A percentile compares a stretch with the other conserved stretches of the same genome.
Evolutionary conservation across 2,888 invertebrate species (phyloP).

Genomic region (Zygothrica quintamaculata): DNA sequence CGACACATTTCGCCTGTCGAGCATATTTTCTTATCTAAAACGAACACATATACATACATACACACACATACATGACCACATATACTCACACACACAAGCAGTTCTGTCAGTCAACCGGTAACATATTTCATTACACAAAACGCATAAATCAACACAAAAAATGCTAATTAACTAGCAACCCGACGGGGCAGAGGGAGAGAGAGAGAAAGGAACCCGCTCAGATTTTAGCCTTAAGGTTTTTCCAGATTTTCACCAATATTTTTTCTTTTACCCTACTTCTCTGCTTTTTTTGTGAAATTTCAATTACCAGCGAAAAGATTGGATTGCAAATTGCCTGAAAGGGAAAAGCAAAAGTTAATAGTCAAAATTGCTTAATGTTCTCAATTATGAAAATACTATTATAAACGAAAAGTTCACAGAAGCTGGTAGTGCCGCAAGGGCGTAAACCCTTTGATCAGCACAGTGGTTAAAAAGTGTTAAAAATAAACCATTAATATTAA

Average conservation of each 20-base stretch:
- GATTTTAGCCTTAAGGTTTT: slow-evolving; percentile 25
- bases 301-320: slow-evolving; percentile 19
- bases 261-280: too few species aligned
- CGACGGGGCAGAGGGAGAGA: slow-evolving; percentile 5
- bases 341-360: slow-evolving; percentile 53
- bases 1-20: slow-evolving; percentile 58
- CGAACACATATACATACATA: slow-evolving; percentile 29
- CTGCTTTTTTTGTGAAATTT: slow-evolving; percentile 23
- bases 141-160: slow-evolving; percentile 68
- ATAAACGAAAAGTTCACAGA: slow-evolving; percentile 19
- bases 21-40: slow-evolving; percentile 74
- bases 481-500: too few species aligned
- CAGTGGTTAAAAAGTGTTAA: slow-evolving; percentile 14
- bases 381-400: slow-evolving; percentile 61
- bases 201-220: slow-evolving; percentile 1
- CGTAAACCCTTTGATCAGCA: slow-evolving; percentile 1
- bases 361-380: slow-evolving; percentile 57
- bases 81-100: slow-evolving; percentile 8
- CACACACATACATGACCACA: slow-evolving; percentile 13
- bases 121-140: slow-evolving; percentile 61
- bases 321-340: neutral
- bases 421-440: slow-evolving; percentile 2
- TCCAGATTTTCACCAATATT: slow-evolving; percentile 24
- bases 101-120: slow-evolving; percentile 32
- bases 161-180: slow-evolving; percentile 65